Percentiles rank a stretch among this genome's conserved stretches.
These are phyloP conservation scores for Spheniscus humboldti DNA, from an alignment of 2,797 vertebrate species.

Conservation along the genomic window DNA sequence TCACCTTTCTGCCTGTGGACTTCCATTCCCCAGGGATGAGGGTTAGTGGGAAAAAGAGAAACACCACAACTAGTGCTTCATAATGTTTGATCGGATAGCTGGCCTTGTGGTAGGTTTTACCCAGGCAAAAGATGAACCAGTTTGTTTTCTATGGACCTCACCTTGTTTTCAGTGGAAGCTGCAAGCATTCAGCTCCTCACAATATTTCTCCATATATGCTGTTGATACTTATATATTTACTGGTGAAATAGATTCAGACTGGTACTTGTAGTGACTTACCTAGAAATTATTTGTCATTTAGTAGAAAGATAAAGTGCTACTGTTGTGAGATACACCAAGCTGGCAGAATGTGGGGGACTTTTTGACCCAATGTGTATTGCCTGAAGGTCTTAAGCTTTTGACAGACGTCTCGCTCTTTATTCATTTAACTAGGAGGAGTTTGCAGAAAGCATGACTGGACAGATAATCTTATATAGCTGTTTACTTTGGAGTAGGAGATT, in stretches of 20 bases:
- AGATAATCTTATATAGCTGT: neutral
- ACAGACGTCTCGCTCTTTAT: neutral
- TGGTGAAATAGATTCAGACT: neutral
- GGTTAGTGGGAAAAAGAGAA: neutral
- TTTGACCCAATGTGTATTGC: neutral
- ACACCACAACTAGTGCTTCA: neutral
- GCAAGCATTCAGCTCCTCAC: neutral
- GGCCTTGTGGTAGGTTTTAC: neutral
- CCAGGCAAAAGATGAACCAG: neutral
- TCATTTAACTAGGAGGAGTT: neutral
- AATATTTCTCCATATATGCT: neutral
- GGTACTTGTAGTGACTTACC: neutral
- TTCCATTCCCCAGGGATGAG: neutral
- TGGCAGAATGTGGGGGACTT: neutral
- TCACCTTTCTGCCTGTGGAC: neutral
- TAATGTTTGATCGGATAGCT: neutral
- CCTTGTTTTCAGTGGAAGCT: neutral
- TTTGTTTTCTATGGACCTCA: neutral
- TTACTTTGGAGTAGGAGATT: neutral
- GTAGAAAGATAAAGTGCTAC: neutral
- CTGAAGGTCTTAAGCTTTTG: neutral
- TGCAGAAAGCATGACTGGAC: neutral
- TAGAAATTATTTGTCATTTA: neutral
- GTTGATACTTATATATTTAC: neutral
- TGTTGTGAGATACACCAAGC: neutral